Evolutionary conservation across 92 coral and sea anemone genomes (phyloP).

Genomic region (Epizoanthus fatuus): DNA sequence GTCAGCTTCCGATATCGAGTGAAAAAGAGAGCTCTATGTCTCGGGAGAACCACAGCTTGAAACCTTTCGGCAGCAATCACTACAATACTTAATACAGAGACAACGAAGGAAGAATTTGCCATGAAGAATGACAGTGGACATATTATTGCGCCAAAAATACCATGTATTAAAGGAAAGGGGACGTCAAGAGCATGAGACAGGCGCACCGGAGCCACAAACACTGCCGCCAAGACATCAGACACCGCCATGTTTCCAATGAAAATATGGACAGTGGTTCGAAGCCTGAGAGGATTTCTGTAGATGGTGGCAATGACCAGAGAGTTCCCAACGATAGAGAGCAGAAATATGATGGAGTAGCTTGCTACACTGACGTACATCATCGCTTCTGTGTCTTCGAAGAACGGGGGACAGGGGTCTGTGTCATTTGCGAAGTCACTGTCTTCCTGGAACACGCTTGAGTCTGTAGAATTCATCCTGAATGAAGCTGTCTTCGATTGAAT

Average conservation of each 20-base stretch:
- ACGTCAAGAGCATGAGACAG: background rate
- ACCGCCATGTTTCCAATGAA: slow-evolving; percentile 37
- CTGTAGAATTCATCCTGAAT: slow-evolving; percentile 8
- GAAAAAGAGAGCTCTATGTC: slow-evolving; percentile 2
- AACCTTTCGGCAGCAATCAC: slow-evolving; percentile 37
- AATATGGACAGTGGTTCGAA: slow-evolving; percentile 38
- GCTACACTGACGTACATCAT: background rate
- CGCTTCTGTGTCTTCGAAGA: background rate
- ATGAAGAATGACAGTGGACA: slow-evolving; percentile 22
- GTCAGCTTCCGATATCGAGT: slow-evolving; percentile 14
- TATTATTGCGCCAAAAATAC: background rate
- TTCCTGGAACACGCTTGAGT: slow-evolving; percentile 1
- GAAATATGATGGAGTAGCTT: background rate
- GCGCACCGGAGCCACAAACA: slow-evolving; percentile 18
- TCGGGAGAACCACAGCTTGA: slow-evolving; percentile 22
- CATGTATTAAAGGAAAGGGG: background rate
- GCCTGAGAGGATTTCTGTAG: slow-evolving; percentile 12
- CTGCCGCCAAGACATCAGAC: slow-evolving; percentile 13
- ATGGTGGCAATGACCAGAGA: slow-evolving; percentile 21
- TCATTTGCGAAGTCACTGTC: background rate
- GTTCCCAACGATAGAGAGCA: slow-evolving; percentile 21
- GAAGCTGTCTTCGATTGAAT: slow-evolving; percentile 14
- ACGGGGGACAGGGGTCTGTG: background rate
- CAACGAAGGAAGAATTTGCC: slow-evolving; percentile 12
- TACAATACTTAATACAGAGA: slow-evolving; percentile 18